Conservation (phyloP, 2,797 vertebrate species). For the Hydrolagus colliei region DNA sequence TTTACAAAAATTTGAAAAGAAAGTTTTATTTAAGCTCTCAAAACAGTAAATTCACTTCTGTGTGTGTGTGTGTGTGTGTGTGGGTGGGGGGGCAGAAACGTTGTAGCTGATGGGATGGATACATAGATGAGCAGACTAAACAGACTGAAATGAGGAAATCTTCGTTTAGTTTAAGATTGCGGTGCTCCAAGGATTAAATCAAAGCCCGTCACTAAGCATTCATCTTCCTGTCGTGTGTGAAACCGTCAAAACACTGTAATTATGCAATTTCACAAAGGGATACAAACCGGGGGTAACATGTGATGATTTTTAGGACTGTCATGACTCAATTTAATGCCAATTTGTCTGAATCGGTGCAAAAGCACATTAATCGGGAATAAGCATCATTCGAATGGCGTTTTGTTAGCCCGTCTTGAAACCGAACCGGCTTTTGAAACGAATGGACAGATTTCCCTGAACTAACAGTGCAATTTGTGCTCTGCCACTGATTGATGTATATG, state of each 20-base stretch:
- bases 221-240: neutral
- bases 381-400: neutral
- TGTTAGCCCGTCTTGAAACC: neutral
- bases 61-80: too few relatives aligned
- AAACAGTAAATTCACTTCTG: neutral
- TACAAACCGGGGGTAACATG: neutral
- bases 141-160: neutral
- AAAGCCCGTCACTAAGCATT: neutral
- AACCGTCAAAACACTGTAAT: neutral
- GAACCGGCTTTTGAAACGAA: neutral
- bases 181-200: neutral
- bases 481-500: too few relatives aligned
- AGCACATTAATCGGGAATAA: neutral
- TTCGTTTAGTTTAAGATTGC: neutral
- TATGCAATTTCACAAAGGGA: conserved; percentile 11
- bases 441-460: neutral
- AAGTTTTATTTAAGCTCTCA: neutral
- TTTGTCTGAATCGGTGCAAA: neutral
- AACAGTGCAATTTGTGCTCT: too few relatives aligned
- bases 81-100: too few relatives aligned
- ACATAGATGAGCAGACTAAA: neutral
- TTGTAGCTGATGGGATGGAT: too few relatives aligned
- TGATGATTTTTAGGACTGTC: conserved; percentile 27
- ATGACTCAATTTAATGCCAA: neutral
- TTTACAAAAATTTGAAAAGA: neutral